Evolutionary conservation across 2,113 vertebrate genomes (phyloP).

Genomic region (Tor tambroides): DNA sequence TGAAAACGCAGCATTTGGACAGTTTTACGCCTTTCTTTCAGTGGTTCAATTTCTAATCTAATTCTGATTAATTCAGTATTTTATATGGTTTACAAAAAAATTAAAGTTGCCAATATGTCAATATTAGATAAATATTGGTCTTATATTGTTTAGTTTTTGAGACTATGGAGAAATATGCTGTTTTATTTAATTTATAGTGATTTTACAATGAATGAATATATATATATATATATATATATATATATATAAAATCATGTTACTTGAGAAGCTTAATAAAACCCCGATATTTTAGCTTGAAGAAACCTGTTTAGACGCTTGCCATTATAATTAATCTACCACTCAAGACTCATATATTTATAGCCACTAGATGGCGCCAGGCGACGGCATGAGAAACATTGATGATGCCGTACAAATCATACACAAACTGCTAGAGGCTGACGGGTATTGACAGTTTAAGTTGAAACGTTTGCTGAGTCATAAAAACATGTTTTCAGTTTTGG

Average conservation of each 20-base stretch:
- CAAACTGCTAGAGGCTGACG: background rate
- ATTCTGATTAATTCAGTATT: background rate
- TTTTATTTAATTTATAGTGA: background rate
- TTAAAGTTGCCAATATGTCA: background rate
- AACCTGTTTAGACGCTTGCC: background rate
- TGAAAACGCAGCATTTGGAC: background rate
- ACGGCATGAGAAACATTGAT: background rate
- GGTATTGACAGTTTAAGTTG: background rate
- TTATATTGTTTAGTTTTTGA: background rate
- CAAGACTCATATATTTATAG: background rate
- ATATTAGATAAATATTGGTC: background rate
- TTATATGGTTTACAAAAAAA: background rate
- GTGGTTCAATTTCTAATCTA: background rate
- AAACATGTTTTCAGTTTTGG: background rate
- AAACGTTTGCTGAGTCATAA: background rate
- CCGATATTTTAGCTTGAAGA: background rate
- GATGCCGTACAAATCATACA: background rate
- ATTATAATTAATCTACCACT: background rate
- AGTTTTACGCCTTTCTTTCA: background rate
- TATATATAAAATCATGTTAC: background rate
- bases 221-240: no score
- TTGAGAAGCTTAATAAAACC: background rate
- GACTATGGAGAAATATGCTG: background rate
- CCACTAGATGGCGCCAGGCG: conserved; percentile 13
- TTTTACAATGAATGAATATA: background rate